phyloP scores from a whole-genome alignment of 2,113 vertebrate species.

The Sceloporus tristichus region DNA sequence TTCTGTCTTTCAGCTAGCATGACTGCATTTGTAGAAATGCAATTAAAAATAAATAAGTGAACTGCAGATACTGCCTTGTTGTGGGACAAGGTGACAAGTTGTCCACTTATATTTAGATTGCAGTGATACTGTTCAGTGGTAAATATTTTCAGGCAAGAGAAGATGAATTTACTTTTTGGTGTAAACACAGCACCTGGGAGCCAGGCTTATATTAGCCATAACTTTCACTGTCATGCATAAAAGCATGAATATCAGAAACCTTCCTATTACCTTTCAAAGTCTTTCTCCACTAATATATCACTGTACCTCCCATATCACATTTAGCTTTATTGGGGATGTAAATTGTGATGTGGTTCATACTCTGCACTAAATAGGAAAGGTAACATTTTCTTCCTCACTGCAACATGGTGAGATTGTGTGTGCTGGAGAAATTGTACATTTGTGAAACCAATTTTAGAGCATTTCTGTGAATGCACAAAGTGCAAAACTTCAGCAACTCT shows the following conservation, averaged over 20 bases:
- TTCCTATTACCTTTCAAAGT: neutral
- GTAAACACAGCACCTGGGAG: neutral
- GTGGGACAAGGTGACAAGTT: neutral
- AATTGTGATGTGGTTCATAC: too few species aligned
- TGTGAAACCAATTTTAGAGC: too few species aligned
- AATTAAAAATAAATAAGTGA: neutral
- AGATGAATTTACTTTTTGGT: neutral
- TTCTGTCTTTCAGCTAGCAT: too few species aligned
- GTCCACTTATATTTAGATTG: neutral
- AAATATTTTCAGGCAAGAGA: neutral
- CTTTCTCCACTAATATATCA: neutral
- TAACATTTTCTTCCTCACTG: too few species aligned
- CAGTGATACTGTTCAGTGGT: neutral
- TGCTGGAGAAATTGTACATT: too few species aligned
- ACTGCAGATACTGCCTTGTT: neutral
- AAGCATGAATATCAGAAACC: neutral
- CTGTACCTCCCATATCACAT: accelerated
- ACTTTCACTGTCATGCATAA: neutral
- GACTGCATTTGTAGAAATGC: too few species aligned
- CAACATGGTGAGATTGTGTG: too few species aligned
- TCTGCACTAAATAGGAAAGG: too few species aligned
- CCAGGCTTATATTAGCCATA: neutral
- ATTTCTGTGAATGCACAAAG: too few species aligned
- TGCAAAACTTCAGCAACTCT: too few species aligned
- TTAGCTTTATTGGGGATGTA: neutral